Conservation (phyloP, 1,140 invertebrate species). For the Pachyrhynchus sulphureomaculatus region DNA sequence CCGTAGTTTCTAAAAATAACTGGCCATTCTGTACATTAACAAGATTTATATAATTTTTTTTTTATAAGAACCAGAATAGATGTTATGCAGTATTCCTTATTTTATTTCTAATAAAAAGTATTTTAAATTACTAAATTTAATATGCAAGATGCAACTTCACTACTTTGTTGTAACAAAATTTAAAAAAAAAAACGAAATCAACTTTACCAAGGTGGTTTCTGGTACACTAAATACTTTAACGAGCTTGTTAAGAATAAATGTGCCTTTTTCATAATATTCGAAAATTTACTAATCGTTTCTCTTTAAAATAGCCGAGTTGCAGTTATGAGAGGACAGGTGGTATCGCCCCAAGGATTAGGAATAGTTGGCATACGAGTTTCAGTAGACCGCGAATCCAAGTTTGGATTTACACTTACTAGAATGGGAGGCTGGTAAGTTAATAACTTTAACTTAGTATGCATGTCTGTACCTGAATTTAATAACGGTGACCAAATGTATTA, state of each 20-base stretch:
- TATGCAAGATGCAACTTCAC: too few species aligned
- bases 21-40: too few species aligned
- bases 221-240: background rate
- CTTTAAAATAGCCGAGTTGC: slow-evolving; percentile 82
- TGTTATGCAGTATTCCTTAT: too few species aligned
- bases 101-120: too few species aligned
- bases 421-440: slow-evolving; percentile 89
- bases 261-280: background rate
- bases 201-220: background rate
- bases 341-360: slow-evolving; percentile 89
- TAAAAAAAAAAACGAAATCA: too few species aligned
- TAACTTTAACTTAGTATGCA: background rate
- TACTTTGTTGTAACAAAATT: too few species aligned
- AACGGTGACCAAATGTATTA: too few species aligned
- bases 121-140: too few species aligned
- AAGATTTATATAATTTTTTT: too few species aligned
- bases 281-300: slow-evolving; percentile 11
- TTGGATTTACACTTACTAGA: slow-evolving; percentile 94
- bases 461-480: too few species aligned
- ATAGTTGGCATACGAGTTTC: slow-evolving; percentile 96
- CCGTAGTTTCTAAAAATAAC: too few species aligned
- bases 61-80: too few species aligned
- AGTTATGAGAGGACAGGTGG: slow-evolving; percentile 95
- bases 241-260: background rate
- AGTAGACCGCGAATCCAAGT: slow-evolving; percentile 87